Conservation (phyloP, 2,888 invertebrate species). For the Clivina fossor region DNA sequence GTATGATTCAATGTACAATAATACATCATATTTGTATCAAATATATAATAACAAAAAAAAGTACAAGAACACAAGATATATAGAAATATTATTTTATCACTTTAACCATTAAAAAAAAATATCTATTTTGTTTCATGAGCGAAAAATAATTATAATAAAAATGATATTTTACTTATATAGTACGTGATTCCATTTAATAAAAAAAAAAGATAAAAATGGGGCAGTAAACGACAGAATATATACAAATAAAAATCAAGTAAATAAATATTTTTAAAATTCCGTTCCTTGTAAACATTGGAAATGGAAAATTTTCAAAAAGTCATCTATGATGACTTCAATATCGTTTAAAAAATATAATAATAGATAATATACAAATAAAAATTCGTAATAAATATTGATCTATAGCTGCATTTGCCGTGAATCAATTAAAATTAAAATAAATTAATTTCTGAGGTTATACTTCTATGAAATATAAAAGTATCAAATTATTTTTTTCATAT, state of each 20-base stretch:
- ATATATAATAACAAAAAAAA: constrained; percentile 19
- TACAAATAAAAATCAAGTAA: constrained; percentile 1
- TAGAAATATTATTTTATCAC: too few species aligned
- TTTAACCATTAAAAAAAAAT: too few species aligned
- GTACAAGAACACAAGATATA: constrained; percentile 24
- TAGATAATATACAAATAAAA: constrained; percentile 25
- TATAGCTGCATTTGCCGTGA: constrained; percentile 17
- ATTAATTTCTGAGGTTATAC: constrained; percentile 2
- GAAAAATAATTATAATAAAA: constrained; percentile 1
- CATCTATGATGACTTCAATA: too few species aligned
- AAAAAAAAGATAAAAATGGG: constrained; percentile 8
- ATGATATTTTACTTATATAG: constrained; percentile 29
- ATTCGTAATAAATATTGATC: too few species aligned
- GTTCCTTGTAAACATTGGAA: constrained; percentile 16
- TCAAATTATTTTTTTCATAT: too few species aligned
- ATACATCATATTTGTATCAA: constrained; percentile 15
- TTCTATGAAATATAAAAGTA: constrained; percentile 33
- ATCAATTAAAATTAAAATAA: not conserved
- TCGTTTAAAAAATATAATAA: constrained; percentile 8
- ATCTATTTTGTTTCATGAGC: too few species aligned
- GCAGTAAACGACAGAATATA: constrained; percentile 27
- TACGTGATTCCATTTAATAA: constrained; percentile 9
- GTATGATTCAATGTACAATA: constrained; percentile 15
- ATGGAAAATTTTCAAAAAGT: constrained; percentile 16
- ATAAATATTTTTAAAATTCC: not conserved